Base-by-base conservation (phyloP, 2,888 invertebrate genomes). In the Herminia tarsipennalis region DNA sequence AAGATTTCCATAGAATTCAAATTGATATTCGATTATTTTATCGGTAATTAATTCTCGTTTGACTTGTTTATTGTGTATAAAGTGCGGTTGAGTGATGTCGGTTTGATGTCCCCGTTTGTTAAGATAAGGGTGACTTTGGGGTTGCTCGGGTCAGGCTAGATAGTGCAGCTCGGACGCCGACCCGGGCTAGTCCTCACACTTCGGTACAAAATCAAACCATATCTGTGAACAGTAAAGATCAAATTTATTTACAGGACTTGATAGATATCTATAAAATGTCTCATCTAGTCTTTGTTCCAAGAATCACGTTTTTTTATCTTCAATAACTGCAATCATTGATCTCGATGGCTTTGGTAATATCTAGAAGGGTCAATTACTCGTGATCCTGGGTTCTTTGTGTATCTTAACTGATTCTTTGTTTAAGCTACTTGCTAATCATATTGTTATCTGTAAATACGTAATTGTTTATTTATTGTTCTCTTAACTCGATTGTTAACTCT, bases 91-190 rank as follows among this genome's bases (percentile, higher is more conserved):
- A 68, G 63, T 69, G 73, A 77, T 72, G 76, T 76, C 67, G 77
- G 76, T 78, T 80, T 79, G 83, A 81, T 85, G 90, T 87, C 84
- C 89, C 83, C 88, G 77, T 88, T 89, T 77, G 77, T 69, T 69
- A 58, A 66, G 89, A 89, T 89, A 89, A 87, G 81, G 78, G 78
- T 77, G 81, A 74, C 75, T 78, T 45, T 65, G 78, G 83, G 85
- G 85, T 85, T 78, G 73, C 76, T 60, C 68, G 77, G 88, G 89
- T 89, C 88, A 79, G 72, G 77, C 76, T 69, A 81, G 90, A 90
- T 90, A 90, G 54, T 70, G 70, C 78, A 79, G 78, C 81, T 82
- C 80, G 87, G 85, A 64, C 83, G 77, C 76, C 74, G 81, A 84
- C 85, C 83, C 72, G 73, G 46, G 36, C 57, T 42, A 41, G 28